phyloP scores from a whole-genome alignment of 2,797 vertebrate genomes.

The Falco novaeseelandiae region DNA sequence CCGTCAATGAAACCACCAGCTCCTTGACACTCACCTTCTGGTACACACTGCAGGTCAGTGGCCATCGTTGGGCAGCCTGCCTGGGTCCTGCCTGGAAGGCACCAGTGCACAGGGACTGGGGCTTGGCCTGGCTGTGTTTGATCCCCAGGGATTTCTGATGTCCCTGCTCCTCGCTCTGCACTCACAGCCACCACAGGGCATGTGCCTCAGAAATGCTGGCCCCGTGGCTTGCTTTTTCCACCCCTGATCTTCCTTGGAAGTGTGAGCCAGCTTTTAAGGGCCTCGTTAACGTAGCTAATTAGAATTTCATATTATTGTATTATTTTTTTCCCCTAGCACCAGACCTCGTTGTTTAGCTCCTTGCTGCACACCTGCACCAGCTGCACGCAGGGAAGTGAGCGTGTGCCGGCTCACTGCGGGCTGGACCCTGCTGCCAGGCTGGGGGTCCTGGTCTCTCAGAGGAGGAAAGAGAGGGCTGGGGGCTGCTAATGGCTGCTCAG shows the following conservation, averaged over 20 bases:
- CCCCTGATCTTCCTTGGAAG: background rate
- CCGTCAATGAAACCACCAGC: constrained; percentile 97
- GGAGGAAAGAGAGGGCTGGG: background rate
- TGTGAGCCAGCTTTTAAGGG: background rate
- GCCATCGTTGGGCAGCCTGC: background rate
- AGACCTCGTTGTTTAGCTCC: background rate
- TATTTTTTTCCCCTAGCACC: background rate
- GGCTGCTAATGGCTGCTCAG: background rate
- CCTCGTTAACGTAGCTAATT: constrained; percentile 25
- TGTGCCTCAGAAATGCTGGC: background rate
- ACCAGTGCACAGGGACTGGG: background rate
- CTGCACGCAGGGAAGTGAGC: background rate
- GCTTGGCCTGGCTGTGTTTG: background rate
- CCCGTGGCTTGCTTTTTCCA: background rate
- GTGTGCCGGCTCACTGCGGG: background rate
- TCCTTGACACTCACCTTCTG: constrained; percentile 98
- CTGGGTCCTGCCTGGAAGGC: background rate
- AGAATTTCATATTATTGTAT: background rate
- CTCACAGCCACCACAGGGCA: background rate
- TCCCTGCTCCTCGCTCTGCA: background rate
- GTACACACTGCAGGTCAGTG: constrained; percentile 91
- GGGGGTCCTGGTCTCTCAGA: accelerated
- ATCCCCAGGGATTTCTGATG: background rate
- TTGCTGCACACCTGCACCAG: background rate
- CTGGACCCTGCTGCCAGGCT: background rate